Evolutionary conservation across 2,113 vertebrate genomes (phyloP).

Genomic region (Tenebrosternarchus preto): DNA sequence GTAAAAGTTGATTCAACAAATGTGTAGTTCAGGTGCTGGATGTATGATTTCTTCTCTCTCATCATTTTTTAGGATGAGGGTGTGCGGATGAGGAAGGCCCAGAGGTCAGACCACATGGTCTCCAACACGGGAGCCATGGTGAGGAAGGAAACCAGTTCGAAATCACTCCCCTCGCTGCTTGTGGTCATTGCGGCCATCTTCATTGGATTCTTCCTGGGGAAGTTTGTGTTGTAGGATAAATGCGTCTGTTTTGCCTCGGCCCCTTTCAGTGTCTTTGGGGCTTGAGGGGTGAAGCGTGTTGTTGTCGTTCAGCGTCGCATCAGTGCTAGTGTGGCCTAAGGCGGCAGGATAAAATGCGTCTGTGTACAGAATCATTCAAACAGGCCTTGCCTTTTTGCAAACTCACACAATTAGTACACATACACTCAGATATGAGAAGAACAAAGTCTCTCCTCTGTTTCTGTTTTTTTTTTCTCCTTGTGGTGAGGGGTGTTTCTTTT

Average conservation of each 20-base stretch:
- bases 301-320: conserved; percentile 74
- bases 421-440: conserved; percentile 68
- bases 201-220: conserved; percentile 93
- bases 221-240: conserved; percentile 85
- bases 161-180: conserved; percentile 85
- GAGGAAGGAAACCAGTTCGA: conserved; percentile 82
- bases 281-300: conserved; percentile 68
- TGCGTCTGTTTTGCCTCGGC: conserved; percentile 26
- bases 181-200: conserved; percentile 91
- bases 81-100: conserved; percentile 82
- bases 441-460: conserved; percentile 69
- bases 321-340: conserved; percentile 77
- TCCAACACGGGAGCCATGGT: conserved; percentile 71
- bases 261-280: conserved; percentile 40
- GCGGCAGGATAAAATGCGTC: conserved; percentile 67
- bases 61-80: conserved; percentile 78
- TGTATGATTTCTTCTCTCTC: neutral
- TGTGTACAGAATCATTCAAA: conserved; percentile 82
- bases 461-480: conserved; percentile 47
- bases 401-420: conserved; percentile 82
- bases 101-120: conserved; percentile 80
- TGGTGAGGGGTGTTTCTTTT: conserved; percentile 49
- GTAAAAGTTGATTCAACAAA: neutral
- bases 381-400: conserved; percentile 83
- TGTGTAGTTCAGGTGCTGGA: neutral